A percentile compares a stretch with the other conserved stretches of the same genome.
These are phyloP conservation scores for Esperia sulphurella DNA, from an alignment of 2,888 invertebrate species.

Conservation along the genomic window DNA sequence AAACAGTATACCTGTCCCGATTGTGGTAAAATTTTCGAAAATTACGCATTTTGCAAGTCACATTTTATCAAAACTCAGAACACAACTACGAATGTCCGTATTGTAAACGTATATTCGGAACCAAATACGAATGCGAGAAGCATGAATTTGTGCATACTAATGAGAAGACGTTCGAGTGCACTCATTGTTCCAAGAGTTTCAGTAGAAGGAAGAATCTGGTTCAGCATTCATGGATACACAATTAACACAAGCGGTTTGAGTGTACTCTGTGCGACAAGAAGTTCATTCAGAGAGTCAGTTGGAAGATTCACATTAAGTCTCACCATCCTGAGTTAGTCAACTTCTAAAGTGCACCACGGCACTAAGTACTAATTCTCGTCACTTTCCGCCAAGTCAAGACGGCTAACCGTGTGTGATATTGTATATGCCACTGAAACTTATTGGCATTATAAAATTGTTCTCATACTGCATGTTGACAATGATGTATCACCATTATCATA, in stretches of 20 bases:
- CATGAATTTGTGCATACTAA: constrained; percentile 14
- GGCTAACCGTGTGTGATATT: no score
- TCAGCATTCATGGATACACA: constrained; percentile 13
- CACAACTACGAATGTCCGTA: constrained; percentile 21
- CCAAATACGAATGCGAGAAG: constrained; percentile 4
- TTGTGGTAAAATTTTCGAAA: constrained; percentile 20
- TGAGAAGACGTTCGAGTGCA: neutral
- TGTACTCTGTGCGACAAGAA: constrained; percentile 32
- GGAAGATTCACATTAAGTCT: constrained; percentile 56
- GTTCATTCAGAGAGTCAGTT: constrained; percentile 49
- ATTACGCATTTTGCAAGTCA: constrained; percentile 17
- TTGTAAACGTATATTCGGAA: constrained; percentile 17
- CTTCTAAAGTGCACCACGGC: constrained; percentile 16
- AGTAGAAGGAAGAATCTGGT: neutral
- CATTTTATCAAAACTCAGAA: constrained; percentile 21
- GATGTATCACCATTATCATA: no score
- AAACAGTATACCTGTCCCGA: constrained; percentile 18
- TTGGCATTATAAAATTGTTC: no score
- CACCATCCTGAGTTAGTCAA: constrained; percentile 45
- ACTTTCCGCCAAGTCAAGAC: no score
- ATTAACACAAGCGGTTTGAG: constrained; percentile 23
- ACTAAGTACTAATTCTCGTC: no score
- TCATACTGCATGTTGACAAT: no score
- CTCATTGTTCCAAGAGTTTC: constrained; percentile 6
- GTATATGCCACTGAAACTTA: no score